Evolutionary conservation across 2,888 invertebrate species (phyloP).

Genomic region (Drosophila borealis): DNA sequence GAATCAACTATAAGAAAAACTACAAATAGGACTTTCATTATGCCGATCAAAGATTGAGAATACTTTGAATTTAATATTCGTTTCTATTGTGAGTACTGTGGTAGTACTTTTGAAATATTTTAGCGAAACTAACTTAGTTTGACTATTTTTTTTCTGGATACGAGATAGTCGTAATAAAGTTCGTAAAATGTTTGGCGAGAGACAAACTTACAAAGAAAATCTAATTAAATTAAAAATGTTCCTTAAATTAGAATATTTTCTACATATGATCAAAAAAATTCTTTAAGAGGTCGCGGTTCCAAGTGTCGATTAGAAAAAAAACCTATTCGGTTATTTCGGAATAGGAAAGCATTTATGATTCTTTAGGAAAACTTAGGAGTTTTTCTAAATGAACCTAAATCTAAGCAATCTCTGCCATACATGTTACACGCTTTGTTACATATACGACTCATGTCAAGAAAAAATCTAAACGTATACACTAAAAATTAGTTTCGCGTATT

Average conservation of each 20-base stretch:
- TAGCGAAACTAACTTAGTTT: conserved; percentile 7
- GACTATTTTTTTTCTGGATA: neutral
- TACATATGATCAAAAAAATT: too few species aligned
- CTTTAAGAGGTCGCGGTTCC: too few species aligned
- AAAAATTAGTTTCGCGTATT: conserved; percentile 15
- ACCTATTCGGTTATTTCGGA: too few species aligned
- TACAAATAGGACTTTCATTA: conserved; percentile 9
- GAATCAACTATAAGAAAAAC: neutral
- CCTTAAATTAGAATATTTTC: too few species aligned
- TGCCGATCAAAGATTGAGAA: neutral
- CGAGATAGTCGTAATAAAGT: neutral
- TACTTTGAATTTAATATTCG: conserved; percentile 37
- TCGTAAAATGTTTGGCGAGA: neutral
- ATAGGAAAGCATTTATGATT: too few species aligned
- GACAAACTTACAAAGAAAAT: too few species aligned
- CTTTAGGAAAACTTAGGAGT: too few species aligned
- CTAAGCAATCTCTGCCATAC: conserved; percentile 9
- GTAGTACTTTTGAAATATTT: neutral
- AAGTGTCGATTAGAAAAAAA: too few species aligned
- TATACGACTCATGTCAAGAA: neutral
- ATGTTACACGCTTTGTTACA: neutral
- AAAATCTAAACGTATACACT: neutral
- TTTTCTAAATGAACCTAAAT: neutral
- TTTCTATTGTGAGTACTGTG: neutral
- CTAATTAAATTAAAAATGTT: too few species aligned